Base-by-base conservation (phyloP, 2,888 invertebrate genomes). In the Onchidella celtica region DNA sequence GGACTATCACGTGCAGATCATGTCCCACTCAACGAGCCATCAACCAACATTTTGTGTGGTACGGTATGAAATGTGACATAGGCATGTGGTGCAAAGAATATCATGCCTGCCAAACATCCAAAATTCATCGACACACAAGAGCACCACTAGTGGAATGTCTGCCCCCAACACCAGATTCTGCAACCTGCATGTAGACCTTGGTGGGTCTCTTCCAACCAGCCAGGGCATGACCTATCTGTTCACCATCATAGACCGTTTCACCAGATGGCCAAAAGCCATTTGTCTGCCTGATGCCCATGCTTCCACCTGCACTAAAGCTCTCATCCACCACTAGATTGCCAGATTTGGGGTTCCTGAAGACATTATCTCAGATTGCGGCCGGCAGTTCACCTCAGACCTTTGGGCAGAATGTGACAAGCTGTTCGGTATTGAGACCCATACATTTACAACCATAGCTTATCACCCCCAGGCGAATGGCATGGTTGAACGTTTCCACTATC, bases 381-480 rank as follows among this genome's bases (percentile, higher is more conserved):
- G 17, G 17, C 47, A 47, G 17, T 47, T 47, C 47, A 47, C 47
- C 17, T 47, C 47, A 6, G 17, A 17, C 47, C 47, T 47, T 17
- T 47, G 47, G 47, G 17, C 47, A 6, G 47, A 47, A 17, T 17
- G 6, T 11, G 17, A 47, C 47, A 47, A 47, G 6, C 6, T 47
- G 6, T 47, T 17, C 6, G 47, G 47, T 47, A 47, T 47, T 47
- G 47, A 47, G 9, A 47, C 47, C 6, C 47, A 47, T 17, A n/a
- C n/a, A n/a, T n/a, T n/a, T n/a, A n/a, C n/a, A n/a, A n/a, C n/a
- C n/a, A n/a, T n/a, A n/a, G n/a, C n/a, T n/a, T n/a, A n/a, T n/a
- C n/a, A n/a, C n/a, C n/a, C n/a, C n/a, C n/a, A 79, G 38, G 72
- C 79, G 4, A 73, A 79, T 66, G 79, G 79, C 34, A 65, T 79